phyloP scores from a whole-genome alignment of 2,797 vertebrate genomes.

The Pseudochaenichthys georgianus region DNA sequence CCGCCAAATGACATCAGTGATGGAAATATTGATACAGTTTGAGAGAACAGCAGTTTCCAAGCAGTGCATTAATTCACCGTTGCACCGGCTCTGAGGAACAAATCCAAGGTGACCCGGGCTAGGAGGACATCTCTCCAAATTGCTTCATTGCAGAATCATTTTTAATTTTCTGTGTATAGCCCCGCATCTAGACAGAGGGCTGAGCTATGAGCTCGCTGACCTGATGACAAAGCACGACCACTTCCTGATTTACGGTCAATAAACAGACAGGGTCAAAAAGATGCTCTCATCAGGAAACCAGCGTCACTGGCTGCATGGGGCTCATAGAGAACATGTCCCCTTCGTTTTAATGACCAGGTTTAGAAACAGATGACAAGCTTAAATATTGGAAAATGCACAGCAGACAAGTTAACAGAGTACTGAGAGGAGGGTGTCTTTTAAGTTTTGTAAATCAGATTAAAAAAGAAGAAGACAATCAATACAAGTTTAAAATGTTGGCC shows the following conservation, averaged over 20 bases:
- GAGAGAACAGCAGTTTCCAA: slow-evolving; percentile 52
- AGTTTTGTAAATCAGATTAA: background rate
- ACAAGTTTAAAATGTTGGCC: no score
- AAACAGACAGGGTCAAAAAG: slow-evolving; percentile 74
- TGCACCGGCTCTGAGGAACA: slow-evolving; percentile 50
- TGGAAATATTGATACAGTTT: slow-evolving; percentile 55
- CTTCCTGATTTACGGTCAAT: slow-evolving; percentile 79
- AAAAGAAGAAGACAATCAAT: background rate
- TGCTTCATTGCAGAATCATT: slow-evolving; percentile 82
- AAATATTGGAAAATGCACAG: slow-evolving; percentile 37
- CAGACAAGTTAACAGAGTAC: slow-evolving; percentile 22
- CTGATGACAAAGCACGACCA: slow-evolving; percentile 82
- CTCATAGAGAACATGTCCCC: slow-evolving; percentile 38
- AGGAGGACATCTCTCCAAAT: slow-evolving; percentile 72
- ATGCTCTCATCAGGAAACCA: slow-evolving; percentile 55
- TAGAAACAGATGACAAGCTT: slow-evolving; percentile 51
- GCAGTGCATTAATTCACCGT: slow-evolving; percentile 64
- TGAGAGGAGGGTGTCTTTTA: background rate
- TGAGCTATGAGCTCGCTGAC: slow-evolving; percentile 78
- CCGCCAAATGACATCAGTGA: slow-evolving; percentile 38
- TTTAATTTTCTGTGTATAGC: slow-evolving; percentile 75
- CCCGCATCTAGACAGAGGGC: slow-evolving; percentile 57
- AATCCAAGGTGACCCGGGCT: slow-evolving; percentile 77
- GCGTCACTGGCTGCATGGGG: slow-evolving; percentile 24
- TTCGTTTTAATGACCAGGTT: slow-evolving; percentile 36